Evolutionary conservation across 92 coral and sea anemone genomes (phyloP), one percentile per base, ranked within the genome.

Genomic region (Epizoanthus illoricatus): DNA sequence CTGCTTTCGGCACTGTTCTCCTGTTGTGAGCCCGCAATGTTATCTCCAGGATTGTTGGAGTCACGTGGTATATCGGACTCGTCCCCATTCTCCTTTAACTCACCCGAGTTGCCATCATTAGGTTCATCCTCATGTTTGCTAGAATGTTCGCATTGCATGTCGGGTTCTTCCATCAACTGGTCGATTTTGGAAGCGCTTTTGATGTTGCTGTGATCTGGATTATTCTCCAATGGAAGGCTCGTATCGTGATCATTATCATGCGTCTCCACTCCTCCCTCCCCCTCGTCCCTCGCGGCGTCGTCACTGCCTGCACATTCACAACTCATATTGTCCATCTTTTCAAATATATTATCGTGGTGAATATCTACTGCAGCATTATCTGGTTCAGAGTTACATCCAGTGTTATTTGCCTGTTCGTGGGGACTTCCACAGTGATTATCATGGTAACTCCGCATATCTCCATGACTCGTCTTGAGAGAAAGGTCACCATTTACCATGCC

Each of bases 101-200:
- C 42, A 28, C 42, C 40, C 24, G 69, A 49, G 62, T 65, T 69
- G 21, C 21, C 63, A 62, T 63, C 83, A 11, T 19, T 52, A 16
- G 45, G 16, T 19, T 81, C 92, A 83, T 83, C 56, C 43, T 59
- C 66, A 56, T 89, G 52, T 71, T 87, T 87, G 72, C 90, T 84
- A 10, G 99, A 97, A 75, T 97, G 99, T 80, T 97, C 97, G 84
- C 99, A 97, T 52, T 94, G 99, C 85, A 87, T 90, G 66, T 94
- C 93, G 33, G 97, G 92, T 71, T 94, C 95, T 4, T 90, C 96
- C 84, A 88, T 68, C 24, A 94, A 76, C 79, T 89, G 87, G 47
- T 89, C 89, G n/a, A 87, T 63, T 73, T 87, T 84, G 54, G 91
- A 90, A 52, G 13, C 83, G 67, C 78, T 65, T 86, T 90, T 90